Evolutionary conservation across 2,113 vertebrate genomes (phyloP), one percentile per base, ranked within the genome.

Genomic region (Ellobius talpinus): DNA sequence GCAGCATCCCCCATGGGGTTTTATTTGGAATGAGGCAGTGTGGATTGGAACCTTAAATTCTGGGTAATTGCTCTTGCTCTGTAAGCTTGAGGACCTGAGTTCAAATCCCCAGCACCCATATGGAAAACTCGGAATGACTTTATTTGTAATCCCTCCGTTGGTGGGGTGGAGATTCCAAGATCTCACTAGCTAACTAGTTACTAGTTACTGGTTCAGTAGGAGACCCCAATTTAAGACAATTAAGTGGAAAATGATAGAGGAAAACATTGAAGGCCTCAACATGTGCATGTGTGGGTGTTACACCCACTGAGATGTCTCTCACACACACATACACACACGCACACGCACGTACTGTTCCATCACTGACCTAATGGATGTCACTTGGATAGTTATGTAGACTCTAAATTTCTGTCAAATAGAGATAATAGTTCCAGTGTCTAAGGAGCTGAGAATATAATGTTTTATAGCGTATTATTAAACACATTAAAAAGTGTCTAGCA

Each of bases 11-110:
- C 29, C 74, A 78, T 33, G 31, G 52, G 14, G 39, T 24, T 68
- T 92, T 93, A 73, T 84, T 85, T 74, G 81, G 76, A 94, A 52
- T 23, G 66, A 96, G 72, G 66, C 73, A 68, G 7, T 39, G 36
- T 73, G 31, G 72, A 68, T 63, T 89, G 7, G 68, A 61, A 70
- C 73, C 50, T 95, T 76, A 79, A 39, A 19, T 73, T 77, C 50
- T 87, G 84, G 84, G 63, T 47, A 36, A 33, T 63, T 14, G 31
- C 42, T 21, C 39, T 65, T 86, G 61, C 63, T 68, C 31, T 50
- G 42, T 21, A 87, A 50, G 84, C 7, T 65, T 45, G 82, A 87
- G 17, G 63, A 50, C 31, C 84, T 24, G 31, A 36, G 63, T 87
- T 66, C 63, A 36, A 47, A 86, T 66, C 42, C 42, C 31, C 4